Conservation (phyloP, 1,140 invertebrate species). For the Sitophilus oryzae region DNA sequence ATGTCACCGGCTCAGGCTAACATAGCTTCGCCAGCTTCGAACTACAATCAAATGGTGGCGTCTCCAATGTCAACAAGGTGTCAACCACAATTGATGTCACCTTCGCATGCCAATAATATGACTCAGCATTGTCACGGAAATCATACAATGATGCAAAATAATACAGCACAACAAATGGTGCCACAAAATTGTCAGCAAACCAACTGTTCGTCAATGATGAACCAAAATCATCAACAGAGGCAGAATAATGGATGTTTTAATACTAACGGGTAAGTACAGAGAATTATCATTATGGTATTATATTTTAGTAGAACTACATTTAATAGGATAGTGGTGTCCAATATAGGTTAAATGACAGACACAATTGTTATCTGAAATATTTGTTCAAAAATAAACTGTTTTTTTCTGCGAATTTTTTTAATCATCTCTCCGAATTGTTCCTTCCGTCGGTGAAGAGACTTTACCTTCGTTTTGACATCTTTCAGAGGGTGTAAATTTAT, state of each 20-base stretch:
- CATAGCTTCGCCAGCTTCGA: slow-evolving; percentile 36
- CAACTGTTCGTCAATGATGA: background rate
- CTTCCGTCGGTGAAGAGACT: no score
- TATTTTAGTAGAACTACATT: no score
- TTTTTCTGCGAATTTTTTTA: no score
- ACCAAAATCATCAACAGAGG: background rate
- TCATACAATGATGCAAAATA: background rate
- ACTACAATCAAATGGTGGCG: slow-evolving; percentile 37
- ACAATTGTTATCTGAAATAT: no score
- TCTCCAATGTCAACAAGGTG: slow-evolving; percentile 34
- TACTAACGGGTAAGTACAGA: background rate
- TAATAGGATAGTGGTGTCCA: no score
- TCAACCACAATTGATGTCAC: slow-evolving; percentile 30
- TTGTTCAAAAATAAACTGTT: no score
- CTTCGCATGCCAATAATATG: background rate
- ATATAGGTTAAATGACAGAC: no score
- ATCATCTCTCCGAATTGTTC: no score
- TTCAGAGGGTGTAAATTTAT: no score
- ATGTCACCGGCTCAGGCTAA: slow-evolving; percentile 31
- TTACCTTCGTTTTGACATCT: no score
- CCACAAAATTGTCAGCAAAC: background rate
- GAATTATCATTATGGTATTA: no score
- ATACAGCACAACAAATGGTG: slow-evolving; percentile 5
- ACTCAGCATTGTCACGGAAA: slow-evolving; percentile 13
- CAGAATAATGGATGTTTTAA: background rate